These are phyloP conservation scores for Diglossa cyanea DNA, from an alignment of 2,797 vertebrate species.

Conservation along the genomic window DNA sequence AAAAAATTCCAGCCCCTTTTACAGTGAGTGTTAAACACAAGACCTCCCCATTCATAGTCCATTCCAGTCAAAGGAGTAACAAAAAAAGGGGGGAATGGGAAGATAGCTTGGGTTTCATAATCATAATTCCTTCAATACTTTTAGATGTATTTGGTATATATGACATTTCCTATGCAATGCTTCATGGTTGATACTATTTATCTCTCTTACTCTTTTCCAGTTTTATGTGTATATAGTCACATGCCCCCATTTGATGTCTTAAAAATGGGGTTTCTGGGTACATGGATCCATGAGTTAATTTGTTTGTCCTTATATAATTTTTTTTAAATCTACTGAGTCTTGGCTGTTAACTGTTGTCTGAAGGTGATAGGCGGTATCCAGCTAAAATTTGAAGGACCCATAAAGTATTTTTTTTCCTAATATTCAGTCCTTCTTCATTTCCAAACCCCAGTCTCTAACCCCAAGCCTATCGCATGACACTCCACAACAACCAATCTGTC, in stretches of 20 bases:
- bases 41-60: fast-evolving
- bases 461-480: fast-evolving
- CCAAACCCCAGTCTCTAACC: neutral
- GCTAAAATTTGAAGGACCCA: neutral
- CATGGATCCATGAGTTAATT: neutral
- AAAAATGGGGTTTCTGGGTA: neutral
- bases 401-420: neutral
- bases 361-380: neutral
- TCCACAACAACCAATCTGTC: neutral
- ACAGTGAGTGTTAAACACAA: neutral
- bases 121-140: neutral
- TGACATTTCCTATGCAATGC: neutral
- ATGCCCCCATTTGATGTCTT: neutral
- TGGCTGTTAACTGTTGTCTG: neutral
- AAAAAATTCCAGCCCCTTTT: neutral
- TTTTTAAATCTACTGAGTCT: neutral
- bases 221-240: neutral
- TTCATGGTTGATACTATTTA: neutral
- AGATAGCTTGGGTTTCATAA: neutral
- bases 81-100: neutral
- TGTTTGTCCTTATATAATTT: neutral
- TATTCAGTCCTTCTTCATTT: neutral
- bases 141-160: neutral
- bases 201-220: neutral
- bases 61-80: neutral